Percentiles rank a stretch among this genome's conserved stretches.
Evolutionary conservation across 2,888 invertebrate species (phyloP).

Genomic region (Caenorhabditis zanzibari): DNA sequence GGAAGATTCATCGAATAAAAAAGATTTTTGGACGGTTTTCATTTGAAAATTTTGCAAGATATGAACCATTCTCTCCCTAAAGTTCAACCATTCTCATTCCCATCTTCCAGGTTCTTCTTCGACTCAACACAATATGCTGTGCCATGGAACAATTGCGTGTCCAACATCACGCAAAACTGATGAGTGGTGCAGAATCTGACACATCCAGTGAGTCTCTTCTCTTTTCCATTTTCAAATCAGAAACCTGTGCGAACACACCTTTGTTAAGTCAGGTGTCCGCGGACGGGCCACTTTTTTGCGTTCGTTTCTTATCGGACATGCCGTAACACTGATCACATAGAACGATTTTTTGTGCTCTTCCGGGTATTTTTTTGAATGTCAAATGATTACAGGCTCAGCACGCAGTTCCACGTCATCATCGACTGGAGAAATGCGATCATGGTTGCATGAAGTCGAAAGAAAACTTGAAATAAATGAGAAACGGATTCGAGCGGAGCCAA

Average conservation of each 20-base stretch:
- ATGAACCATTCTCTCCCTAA: too few species aligned
- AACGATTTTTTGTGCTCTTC: slow-evolving; percentile 35
- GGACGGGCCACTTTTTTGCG: slow-evolving; percentile 24
- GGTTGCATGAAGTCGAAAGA: slow-evolving; percentile 70
- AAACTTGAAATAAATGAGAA: slow-evolving; percentile 65
- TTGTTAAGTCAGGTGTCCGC: slow-evolving; percentile 45
- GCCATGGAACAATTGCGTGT: slow-evolving; percentile 74
- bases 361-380: slow-evolving; percentile 11
- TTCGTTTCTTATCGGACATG: slow-evolving; percentile 22
- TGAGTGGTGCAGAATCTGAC: slow-evolving; percentile 65
- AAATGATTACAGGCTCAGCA: slow-evolving; percentile 48
- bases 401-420: slow-evolving; percentile 58
- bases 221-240: neutral
- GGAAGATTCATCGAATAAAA: too few species aligned
- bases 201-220: slow-evolving; percentile 64
- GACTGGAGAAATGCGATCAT: slow-evolving; percentile 68
- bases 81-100: neutral
- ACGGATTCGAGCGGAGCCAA: slow-evolving; percentile 58
- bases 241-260: slow-evolving; percentile 39
- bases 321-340: slow-evolving; percentile 17
- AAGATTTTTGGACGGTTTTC: too few species aligned
- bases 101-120: slow-evolving; percentile 62
- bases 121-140: slow-evolving; percentile 72
- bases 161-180: slow-evolving; percentile 43
- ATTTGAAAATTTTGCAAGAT: too few species aligned